phyloP scores from a whole-genome alignment of 2,888 invertebrate genomes.

The Cartodere bifasciata region DNA sequence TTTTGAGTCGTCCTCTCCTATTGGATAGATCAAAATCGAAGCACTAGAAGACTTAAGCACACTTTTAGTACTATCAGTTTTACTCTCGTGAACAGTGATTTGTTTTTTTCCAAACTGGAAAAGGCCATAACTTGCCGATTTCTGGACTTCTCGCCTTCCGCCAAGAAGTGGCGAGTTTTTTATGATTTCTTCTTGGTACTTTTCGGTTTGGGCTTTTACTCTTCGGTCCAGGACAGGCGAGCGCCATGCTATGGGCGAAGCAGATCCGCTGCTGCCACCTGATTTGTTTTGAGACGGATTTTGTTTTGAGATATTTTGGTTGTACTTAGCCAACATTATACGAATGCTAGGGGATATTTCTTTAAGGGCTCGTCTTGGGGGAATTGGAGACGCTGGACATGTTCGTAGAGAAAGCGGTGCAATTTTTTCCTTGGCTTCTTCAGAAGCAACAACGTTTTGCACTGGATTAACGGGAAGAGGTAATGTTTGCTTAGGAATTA shows the following conservation, averaged over 20 bases:
- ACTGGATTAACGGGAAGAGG: background rate
- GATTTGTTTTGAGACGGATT: constrained; percentile 31
- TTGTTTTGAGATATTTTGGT: constrained; percentile 49
- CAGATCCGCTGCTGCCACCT: constrained; percentile 45
- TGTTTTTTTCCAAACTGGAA: constrained; percentile 23
- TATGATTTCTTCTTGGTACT: constrained; percentile 36
- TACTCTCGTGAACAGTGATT: constrained; percentile 32
- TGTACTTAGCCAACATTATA: constrained; percentile 58
- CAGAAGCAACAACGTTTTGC: background rate
- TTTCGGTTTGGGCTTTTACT: constrained; percentile 39
- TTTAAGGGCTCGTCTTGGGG: constrained; percentile 43
- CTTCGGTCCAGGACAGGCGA: constrained; percentile 50
- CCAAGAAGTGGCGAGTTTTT: constrained; percentile 28
- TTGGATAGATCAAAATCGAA: no score
- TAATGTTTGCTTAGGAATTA: constrained; percentile 3
- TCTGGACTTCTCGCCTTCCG: constrained; percentile 45
- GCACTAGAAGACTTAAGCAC: constrained; percentile 33
- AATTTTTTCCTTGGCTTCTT: constrained; percentile 4
- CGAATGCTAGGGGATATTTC: constrained; percentile 58
- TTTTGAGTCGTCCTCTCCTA: no score
- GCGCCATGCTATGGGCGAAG: constrained; percentile 49
- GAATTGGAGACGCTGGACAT: constrained; percentile 44
- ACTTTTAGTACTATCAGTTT: no score
- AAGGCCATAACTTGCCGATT: constrained; percentile 46
- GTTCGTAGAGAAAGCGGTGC: no score